Conservation (phyloP, 1,140 invertebrate species). For the Drosophila seguyi region DNA sequence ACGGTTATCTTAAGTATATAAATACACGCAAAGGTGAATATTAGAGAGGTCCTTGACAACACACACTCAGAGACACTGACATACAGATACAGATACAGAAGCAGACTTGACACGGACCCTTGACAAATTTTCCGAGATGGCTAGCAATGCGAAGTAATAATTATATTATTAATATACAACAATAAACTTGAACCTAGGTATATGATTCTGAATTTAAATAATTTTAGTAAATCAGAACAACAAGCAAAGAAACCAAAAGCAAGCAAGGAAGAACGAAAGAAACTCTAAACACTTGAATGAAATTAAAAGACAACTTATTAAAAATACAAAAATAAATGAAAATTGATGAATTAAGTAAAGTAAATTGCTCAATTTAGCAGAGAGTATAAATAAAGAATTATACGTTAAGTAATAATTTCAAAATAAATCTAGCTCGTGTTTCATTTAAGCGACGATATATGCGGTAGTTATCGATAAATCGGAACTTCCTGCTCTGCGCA, state of each 20-base stretch:
- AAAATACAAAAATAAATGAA: conserved; percentile 76
- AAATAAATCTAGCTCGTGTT: conserved; percentile 23
- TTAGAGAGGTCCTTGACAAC: conserved; percentile 36
- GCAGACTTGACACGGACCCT: background rate
- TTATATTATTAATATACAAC: conserved; percentile 78
- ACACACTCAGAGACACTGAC: conserved; percentile 8
- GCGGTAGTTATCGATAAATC: conserved; percentile 41
- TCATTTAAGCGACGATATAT: background rate
- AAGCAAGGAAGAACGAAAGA: conserved; percentile 9
- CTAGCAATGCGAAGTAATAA: conserved; percentile 66
- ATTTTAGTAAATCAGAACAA: conserved; percentile 73
- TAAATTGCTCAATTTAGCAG: conserved; percentile 83
- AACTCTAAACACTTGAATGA: conserved; percentile 75
- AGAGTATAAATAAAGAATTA: conserved; percentile 84
- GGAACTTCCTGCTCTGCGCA: conserved; percentile 38
- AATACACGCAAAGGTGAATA: conserved; percentile 69
- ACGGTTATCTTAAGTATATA: conserved; percentile 68
- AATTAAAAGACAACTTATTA: conserved; percentile 63
- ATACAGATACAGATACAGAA: background rate
- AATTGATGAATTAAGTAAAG: conserved; percentile 80
- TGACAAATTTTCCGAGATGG: conserved; percentile 4
- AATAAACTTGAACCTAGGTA: conserved; percentile 79
- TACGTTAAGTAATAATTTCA: conserved; percentile 84
- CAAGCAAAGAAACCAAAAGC: conserved; percentile 32
- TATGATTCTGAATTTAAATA: conserved; percentile 83